Evolutionary conservation across 2,888 invertebrate species (phyloP).

Genomic region (Scaptomyza caliginosa): DNA sequence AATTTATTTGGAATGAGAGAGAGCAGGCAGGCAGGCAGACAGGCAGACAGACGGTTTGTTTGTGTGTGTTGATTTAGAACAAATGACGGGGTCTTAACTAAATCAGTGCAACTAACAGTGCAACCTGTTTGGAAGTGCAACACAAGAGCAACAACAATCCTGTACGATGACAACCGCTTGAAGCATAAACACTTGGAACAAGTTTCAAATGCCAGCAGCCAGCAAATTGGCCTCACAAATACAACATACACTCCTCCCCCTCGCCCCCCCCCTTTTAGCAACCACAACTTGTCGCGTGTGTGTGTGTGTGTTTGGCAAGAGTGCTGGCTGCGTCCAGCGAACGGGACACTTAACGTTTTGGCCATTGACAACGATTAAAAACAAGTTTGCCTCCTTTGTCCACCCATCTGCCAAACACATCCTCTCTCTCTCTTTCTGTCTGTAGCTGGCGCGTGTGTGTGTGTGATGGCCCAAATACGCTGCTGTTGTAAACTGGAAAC

Average conservation of each 20-base stretch:
- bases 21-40: background rate
- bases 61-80: slow-evolving; percentile 47
- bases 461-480: slow-evolving; percentile 46
- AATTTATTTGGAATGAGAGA: slow-evolving; percentile 45
- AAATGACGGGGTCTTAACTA: slow-evolving; percentile 53
- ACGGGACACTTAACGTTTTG: slow-evolving; percentile 80
- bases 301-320: slow-evolving; percentile 33
- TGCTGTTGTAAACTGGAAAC: slow-evolving; percentile 38
- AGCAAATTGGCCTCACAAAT: slow-evolving; percentile 66
- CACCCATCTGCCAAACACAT: background rate
- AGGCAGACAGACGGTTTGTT: too few species aligned
- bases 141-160: slow-evolving; percentile 1
- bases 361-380: slow-evolving; percentile 79
- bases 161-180: slow-evolving; percentile 32
- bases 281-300: slow-evolving; percentile 33
- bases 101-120: slow-evolving; percentile 79
- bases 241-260: background rate
- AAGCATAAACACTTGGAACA: slow-evolving; percentile 48
- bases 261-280: background rate
- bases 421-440: background rate
- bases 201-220: slow-evolving; percentile 61
- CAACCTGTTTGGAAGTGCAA: slow-evolving; percentile 69
- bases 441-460: background rate
- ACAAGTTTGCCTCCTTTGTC: slow-evolving; percentile 54
- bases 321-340: slow-evolving; percentile 41